Evolutionary conservation across 2,888 invertebrate species (phyloP).

Genomic region (Trichopoda pennipes): DNA sequence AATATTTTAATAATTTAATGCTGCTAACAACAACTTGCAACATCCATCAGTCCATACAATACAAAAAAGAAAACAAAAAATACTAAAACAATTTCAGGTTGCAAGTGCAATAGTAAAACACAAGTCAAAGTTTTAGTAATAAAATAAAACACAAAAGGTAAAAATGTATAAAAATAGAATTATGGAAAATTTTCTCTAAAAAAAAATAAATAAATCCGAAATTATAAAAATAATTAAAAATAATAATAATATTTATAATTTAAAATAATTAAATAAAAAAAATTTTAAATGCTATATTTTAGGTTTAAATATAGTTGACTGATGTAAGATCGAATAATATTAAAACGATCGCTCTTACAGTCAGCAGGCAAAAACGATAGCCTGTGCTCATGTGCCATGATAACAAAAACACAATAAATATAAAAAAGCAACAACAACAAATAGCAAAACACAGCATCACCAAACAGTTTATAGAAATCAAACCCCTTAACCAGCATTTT

Average conservation of each 20-base stretch:
- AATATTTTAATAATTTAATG: conserved; percentile 10
- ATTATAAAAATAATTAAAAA: background rate
- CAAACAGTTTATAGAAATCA: background rate
- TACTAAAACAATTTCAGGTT: conserved; percentile 10
- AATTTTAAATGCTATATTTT: conserved; percentile 19
- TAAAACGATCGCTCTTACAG: conserved; percentile 11
- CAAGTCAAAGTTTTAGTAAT: background rate
- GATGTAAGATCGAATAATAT: conserved; percentile 4
- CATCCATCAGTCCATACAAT: background rate
- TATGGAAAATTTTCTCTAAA: background rate
- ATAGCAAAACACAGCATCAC: too few species aligned
- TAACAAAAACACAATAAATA: conserved; percentile 8
- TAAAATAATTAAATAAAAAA: background rate
- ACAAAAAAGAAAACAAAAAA: too few species aligned
- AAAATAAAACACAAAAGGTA: conserved; percentile 1
- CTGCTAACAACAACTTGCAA: conserved; percentile 22
- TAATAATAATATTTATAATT: too few species aligned
- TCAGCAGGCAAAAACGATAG: background rate
- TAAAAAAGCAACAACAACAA: background rate
- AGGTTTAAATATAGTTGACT: conserved; percentile 34
- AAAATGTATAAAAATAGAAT: background rate
- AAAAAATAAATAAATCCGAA: conserved; percentile 9
- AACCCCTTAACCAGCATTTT: too few species aligned
- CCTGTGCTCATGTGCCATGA: conserved; percentile 43
- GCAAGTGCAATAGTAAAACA: conserved; percentile 20